phyloP scores from a whole-genome alignment of 2,888 invertebrate species.

The Phengaris arion region DNA sequence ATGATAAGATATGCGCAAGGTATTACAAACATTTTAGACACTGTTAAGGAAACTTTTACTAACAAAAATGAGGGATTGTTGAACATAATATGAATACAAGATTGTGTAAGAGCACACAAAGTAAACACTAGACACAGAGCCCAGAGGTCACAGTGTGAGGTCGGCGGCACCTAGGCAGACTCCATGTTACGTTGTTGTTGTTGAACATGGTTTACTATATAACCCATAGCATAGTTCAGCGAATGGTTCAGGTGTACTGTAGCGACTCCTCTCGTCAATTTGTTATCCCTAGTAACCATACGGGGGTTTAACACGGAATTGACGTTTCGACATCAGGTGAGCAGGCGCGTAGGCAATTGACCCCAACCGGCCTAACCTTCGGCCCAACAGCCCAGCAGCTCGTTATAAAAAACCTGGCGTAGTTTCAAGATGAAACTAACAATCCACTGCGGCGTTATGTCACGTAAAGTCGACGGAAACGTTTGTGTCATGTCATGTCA shows the following conservation, averaged over 20 bases:
- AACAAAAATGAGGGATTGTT: not conserved
- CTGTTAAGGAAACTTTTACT: not conserved
- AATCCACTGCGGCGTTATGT: not conserved
- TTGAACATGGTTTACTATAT: not conserved
- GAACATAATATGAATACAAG: not conserved
- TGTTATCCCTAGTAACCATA: too few species aligned
- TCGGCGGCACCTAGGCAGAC: not conserved
- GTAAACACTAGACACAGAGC: constrained; percentile 1
- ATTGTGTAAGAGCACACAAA: not conserved
- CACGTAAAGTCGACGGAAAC: not conserved
- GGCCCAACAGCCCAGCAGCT: not conserved
- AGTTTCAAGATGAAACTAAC: constrained; percentile 14
- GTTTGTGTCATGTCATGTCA: too few species aligned
- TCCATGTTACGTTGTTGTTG: not conserved
- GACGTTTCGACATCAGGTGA: too few species aligned
- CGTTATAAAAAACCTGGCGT: constrained; percentile 1
- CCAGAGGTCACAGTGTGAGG: not conserved
- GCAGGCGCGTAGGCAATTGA: not conserved
- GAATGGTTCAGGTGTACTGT: too few species aligned
- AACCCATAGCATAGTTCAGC: too few species aligned
- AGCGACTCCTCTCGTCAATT: too few species aligned
- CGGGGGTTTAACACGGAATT: too few species aligned
- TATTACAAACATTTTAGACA: not conserved
- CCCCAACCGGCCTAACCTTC: not conserved
- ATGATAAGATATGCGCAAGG: not conserved